phyloP scores from a whole-genome alignment of 1,140 invertebrate species.

The Bombus polaris region DNA sequence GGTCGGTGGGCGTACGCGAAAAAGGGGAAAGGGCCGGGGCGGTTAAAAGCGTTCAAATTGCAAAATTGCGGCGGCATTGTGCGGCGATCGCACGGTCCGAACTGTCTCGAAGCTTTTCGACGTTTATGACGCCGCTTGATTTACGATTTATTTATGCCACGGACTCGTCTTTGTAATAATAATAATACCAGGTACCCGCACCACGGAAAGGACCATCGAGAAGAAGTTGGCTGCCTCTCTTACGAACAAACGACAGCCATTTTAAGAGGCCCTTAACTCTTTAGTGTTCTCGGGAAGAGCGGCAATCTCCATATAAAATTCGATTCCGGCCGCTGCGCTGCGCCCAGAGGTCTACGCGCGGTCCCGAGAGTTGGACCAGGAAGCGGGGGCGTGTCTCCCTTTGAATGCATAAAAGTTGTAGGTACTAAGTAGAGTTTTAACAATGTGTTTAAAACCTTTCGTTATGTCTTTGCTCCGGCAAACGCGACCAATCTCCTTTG shows the following conservation, averaged over 20 bases:
- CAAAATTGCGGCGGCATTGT: slow-evolving; percentile 68
- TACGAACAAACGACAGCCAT: slow-evolving; percentile 77
- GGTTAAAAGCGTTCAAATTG: slow-evolving; percentile 69
- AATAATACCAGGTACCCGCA: slow-evolving; percentile 61
- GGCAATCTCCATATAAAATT: slow-evolving; percentile 80
- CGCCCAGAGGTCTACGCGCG: slow-evolving; percentile 3
- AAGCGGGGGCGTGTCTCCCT: slow-evolving; percentile 63
- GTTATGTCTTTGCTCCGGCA: slow-evolving; percentile 18
- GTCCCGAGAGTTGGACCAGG: slow-evolving; percentile 28
- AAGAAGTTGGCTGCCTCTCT: slow-evolving; percentile 72
- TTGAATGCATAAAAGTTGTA: slow-evolving; percentile 63
- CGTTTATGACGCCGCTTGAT: slow-evolving; percentile 77
- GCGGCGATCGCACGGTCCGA: slow-evolving; percentile 66
- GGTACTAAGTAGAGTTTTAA: slow-evolving; percentile 59
- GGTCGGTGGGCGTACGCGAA: slow-evolving; percentile 27
- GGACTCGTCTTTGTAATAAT: slow-evolving; percentile 73
- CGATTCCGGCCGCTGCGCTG: slow-evolving; percentile 64
- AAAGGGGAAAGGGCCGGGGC: slow-evolving; percentile 2
- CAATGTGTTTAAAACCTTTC: slow-evolving; percentile 66
- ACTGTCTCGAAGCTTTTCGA: slow-evolving; percentile 77
- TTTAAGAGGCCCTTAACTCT: slow-evolving; percentile 77
- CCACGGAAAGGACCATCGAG: slow-evolving; percentile 35
- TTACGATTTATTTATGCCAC: slow-evolving; percentile 81
- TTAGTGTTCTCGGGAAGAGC: slow-evolving; percentile 74
- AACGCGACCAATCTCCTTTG: background rate